Evolutionary conservation across 2,113 vertebrate species (phyloP), one percentile per base, ranked within the genome.

Genomic region (Sturnus vulgaris): DNA sequence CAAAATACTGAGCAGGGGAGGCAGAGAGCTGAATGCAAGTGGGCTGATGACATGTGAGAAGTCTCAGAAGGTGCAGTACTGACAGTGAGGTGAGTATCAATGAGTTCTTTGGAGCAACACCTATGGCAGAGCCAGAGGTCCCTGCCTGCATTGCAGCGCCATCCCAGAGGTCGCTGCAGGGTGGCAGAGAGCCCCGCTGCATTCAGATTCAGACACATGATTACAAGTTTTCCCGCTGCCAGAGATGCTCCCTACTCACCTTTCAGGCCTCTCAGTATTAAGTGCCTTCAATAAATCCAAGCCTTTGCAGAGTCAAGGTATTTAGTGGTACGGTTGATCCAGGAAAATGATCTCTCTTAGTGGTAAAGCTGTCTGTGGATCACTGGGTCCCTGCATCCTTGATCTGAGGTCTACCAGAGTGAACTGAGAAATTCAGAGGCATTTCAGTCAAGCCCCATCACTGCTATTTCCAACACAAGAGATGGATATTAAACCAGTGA

Each of bases 401-500:
- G 22, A 23, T 66, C 35, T 83, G 63, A 66, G 55, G 12, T 68
- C 33, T 72, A 6, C 12, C 10, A n/a, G 53, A 76, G 9, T 1
- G 77, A 33, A 68, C 0, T 35, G 50, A 78, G 60, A 90, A 90
- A 87, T 64, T 13, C 24, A 40, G 12, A 33, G 27, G 15, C 21
- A 22, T 35, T 57, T 93, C 1, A 8, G 40, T 30, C 30, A 56
- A 46, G 9, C 11, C 12, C 18, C 46, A 77, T 50, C 28, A 46
- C 19, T 65, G 27, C 14, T 60, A 33, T 33, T 87, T 46, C 11
- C 28, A 65, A 9, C 27, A 59, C 0, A 1, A 53, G 39, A 31
- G 47, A 49, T 0, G 0, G 35, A 35, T 59, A 46, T 33, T n/a
- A 55, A 86, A 82, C 19, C 1, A 1, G 12, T 37, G 39, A 86